These are phyloP conservation scores for Gouania willdenowi DNA, from an alignment of 2,797 vertebrate genomes.

Conservation along the genomic window DNA sequence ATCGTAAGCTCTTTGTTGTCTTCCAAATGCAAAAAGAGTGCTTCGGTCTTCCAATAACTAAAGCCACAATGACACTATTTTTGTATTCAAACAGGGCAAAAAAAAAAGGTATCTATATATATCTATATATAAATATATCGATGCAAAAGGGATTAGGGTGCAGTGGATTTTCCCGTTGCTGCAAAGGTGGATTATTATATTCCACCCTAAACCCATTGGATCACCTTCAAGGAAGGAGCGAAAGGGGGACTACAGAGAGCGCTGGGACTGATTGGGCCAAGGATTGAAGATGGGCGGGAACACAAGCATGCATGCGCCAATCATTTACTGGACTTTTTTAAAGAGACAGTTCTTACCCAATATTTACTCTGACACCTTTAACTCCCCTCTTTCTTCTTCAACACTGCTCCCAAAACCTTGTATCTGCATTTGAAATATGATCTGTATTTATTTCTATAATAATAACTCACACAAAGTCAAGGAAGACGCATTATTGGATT, in stretches of 20 bases:
- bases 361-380: conserved; percentile 71
- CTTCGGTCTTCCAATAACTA: conserved; percentile 78
- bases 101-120: conserved; percentile 48
- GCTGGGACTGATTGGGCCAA: conserved; percentile 21
- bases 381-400: conserved; percentile 17
- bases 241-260: conserved; percentile 10
- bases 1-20: conserved; percentile 53
- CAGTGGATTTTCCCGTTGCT: conserved; percentile 42
- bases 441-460: conserved; percentile 82
- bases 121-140: conserved; percentile 62
- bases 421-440: conserved; percentile 81
- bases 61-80: conserved; percentile 79
- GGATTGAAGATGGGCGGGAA: conserved; percentile 42
- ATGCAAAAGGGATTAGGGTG: conserved; percentile 45
- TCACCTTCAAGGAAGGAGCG: conserved; percentile 19
- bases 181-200: conserved; percentile 15
- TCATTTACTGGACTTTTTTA: conserved; percentile 78
- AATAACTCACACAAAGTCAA: conserved; percentile 76
- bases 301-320: conserved; percentile 77
- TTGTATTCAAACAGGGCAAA: conserved; percentile 65
- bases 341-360: conserved; percentile 58
- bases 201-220: conserved; percentile 35
- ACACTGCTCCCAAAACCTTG: conserved; percentile 56
- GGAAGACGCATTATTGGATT: conserved; percentile 80
- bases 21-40: conserved; percentile 73